Conservation (phyloP, 2,797 vertebrate species). For the Sciurus carolinensis region DNA sequence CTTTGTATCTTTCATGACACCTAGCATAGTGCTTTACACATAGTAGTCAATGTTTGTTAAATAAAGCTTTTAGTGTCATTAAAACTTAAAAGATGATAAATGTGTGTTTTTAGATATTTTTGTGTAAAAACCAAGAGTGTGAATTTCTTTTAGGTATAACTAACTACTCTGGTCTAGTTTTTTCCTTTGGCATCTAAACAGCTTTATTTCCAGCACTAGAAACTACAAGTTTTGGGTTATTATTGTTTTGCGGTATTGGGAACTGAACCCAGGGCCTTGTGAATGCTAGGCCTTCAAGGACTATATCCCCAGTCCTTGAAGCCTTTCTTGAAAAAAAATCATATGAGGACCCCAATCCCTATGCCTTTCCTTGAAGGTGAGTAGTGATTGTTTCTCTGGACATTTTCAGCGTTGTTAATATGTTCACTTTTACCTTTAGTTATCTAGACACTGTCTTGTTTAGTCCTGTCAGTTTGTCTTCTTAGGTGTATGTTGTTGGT, state of each 20-base stretch:
- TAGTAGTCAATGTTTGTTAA: constrained; percentile 80
- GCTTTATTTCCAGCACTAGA: constrained; percentile 67
- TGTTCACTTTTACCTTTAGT: constrained; percentile 32
- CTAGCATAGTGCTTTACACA: constrained; percentile 80
- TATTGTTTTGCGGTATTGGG: too few relatives aligned
- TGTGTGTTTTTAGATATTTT: constrained; percentile 78
- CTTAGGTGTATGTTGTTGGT: constrained; percentile 15
- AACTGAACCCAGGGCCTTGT: too few relatives aligned
- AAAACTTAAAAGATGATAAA: constrained; percentile 73
- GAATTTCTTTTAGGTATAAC: constrained; percentile 50
- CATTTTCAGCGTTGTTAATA: constrained; percentile 26
- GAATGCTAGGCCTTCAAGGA: too few relatives aligned
- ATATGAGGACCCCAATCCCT: constrained; percentile 14
- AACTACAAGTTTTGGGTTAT: neutral
- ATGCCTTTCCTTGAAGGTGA: constrained; percentile 65
- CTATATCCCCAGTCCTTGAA: neutral
- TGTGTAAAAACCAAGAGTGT: constrained; percentile 62
- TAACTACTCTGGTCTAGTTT: constrained; percentile 35
- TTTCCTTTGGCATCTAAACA: constrained; percentile 64
- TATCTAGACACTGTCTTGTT: constrained; percentile 9
- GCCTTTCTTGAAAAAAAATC: constrained; percentile 67
- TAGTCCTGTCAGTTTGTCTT: constrained; percentile 39
- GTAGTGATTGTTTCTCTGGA: constrained; percentile 59
- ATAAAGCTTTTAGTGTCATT: constrained; percentile 84
- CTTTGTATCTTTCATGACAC: constrained; percentile 80